Percentiles rank a stretch among this genome's conserved stretches.
These are phyloP conservation scores for Trachops cirrhosus DNA, from an alignment of 2,797 vertebrate genomes.

Conservation along the genomic window DNA sequence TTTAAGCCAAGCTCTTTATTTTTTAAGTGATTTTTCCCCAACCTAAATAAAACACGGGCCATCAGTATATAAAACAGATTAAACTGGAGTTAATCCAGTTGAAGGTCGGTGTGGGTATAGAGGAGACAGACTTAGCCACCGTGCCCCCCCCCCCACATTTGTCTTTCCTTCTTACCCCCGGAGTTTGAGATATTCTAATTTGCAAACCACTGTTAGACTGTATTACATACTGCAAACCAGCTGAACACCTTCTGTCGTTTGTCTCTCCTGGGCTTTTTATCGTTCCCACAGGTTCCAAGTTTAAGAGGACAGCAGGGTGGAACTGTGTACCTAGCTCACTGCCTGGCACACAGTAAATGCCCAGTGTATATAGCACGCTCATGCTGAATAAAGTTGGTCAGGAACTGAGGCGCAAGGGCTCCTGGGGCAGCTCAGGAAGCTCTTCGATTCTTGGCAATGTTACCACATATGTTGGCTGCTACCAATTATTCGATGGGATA, in stretches of 20 bases:
- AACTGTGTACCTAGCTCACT: not conserved
- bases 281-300: not conserved
- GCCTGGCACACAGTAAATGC: not conserved
- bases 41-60: not conserved
- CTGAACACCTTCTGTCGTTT: not conserved
- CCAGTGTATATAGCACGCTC: not conserved
- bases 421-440: not conserved
- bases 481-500: not conserved
- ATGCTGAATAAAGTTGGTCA: not conserved
- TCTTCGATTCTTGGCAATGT: not conserved
- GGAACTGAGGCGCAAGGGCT: not conserved
- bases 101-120: not conserved
- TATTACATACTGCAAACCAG: not conserved
- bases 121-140: not conserved
- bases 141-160: accelerated
- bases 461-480: not conserved
- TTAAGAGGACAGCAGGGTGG: not conserved
- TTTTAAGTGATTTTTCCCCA: not conserved
- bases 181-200: not conserved
- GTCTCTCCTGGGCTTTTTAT: not conserved
- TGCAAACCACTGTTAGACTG: not conserved
- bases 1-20: not conserved
- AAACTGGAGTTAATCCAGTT: not conserved
- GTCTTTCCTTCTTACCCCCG: not conserved
- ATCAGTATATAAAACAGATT: not conserved